These are phyloP conservation scores for Sparus aurata DNA, from an alignment of 2,797 vertebrate species.

Conservation along the genomic window DNA sequence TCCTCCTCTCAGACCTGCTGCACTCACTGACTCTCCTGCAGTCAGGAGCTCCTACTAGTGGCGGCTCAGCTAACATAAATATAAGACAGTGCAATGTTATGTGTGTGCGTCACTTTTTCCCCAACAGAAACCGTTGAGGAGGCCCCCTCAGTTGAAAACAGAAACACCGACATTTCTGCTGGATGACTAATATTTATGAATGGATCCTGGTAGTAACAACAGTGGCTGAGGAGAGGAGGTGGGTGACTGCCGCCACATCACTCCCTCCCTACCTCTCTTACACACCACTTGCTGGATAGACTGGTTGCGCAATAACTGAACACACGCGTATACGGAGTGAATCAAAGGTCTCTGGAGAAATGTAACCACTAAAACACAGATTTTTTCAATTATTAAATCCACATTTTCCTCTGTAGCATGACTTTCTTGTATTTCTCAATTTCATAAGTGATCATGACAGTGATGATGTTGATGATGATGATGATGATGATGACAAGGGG, in stretches of 20 bases:
- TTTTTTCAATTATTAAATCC: background rate
- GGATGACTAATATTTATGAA: conserved; percentile 64
- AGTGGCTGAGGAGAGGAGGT: background rate
- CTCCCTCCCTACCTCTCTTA: conserved; percentile 25
- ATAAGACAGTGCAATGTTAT: background rate
- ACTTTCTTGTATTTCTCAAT: conserved; percentile 53
- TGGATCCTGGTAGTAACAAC: conserved; percentile 7
- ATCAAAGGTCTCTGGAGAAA: background rate
- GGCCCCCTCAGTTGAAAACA: background rate
- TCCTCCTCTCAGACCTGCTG: background rate
- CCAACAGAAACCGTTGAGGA: background rate
- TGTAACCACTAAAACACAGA: background rate
- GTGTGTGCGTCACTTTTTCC: conserved; percentile 52
- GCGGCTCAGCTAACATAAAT: background rate
- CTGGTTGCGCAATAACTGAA: conserved; percentile 41
- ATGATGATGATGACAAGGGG: background rate
- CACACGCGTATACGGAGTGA: conserved; percentile 3
- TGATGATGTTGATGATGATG: background rate
- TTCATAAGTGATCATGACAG: background rate
- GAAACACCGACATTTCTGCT: conserved; percentile 36
- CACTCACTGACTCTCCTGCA: background rate
- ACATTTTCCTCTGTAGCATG: background rate
- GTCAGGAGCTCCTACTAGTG: conserved; percentile 64
- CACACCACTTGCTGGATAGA: conserved; percentile 11
- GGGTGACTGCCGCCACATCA: background rate